These are phyloP conservation scores for Spheniscus humboldti DNA, from an alignment of 2,797 vertebrate species.

Conservation along the genomic window DNA sequence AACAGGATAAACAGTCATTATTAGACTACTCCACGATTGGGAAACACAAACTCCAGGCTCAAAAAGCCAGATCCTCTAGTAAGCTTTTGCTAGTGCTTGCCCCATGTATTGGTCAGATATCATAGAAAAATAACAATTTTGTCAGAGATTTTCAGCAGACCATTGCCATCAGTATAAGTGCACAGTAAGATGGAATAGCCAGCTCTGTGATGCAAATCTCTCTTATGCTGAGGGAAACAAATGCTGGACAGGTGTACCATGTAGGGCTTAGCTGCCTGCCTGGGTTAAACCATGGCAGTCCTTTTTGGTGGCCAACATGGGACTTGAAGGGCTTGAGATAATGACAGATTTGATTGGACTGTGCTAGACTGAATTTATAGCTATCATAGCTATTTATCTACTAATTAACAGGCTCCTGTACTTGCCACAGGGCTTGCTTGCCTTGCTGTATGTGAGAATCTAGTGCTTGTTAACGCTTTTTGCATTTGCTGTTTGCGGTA, in stretches of 20 bases:
- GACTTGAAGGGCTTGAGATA: not conserved
- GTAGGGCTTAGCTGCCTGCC: not conserved
- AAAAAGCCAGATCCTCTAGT: not conserved
- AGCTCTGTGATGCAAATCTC: not conserved
- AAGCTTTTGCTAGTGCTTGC: not conserved
- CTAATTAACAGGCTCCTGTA: not conserved
- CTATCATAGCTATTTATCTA: not conserved
- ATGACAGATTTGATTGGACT: not conserved
- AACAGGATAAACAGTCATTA: not conserved
- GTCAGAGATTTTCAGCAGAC: not conserved
- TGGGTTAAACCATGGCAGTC: not conserved
- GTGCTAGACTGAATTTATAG: not conserved
- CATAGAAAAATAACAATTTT: not conserved
- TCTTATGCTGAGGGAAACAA: not conserved
- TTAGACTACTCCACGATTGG: not conserved
- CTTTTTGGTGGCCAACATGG: not conserved
- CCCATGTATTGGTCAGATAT: not conserved
- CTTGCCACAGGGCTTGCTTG: not conserved
- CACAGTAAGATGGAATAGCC: not conserved
- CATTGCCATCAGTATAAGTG: too few species aligned
- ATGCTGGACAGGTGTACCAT: not conserved
- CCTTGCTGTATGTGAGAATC: not conserved
- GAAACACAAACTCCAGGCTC: not conserved
- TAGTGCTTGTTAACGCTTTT: not conserved
- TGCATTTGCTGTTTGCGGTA: not conserved